Base-by-base conservation (phyloP, 1,140 invertebrate species). In the Lordiphosa stackelbergi region DNA sequence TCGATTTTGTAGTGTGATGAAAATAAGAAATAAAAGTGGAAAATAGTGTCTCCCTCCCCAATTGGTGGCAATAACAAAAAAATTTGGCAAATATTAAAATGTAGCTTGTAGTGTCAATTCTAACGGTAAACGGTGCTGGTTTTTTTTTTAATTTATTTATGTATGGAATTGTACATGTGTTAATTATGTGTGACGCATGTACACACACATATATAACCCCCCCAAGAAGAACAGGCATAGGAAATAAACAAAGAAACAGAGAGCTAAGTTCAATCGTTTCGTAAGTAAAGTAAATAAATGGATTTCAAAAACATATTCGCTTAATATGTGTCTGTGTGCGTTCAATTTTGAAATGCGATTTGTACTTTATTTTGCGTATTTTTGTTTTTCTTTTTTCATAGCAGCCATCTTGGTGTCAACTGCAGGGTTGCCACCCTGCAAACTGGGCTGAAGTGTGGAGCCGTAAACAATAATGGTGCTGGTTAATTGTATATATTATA, bases 1-100 rank as follows among this genome's bases (percentile, higher is more conserved):
- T 85, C 74, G 79, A 83, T 86, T 85, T 81, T 86, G 73, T 85
- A 85, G 85, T 86, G 85, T 12, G 5, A 55, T 60, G 51, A 36
- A 59, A 58, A 57, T 49, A 66, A 47, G 8, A 56, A 54, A 73
- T 47, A 34, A 54, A 57, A 70, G 61, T 54, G 34, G 38, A 61
- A 77, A 66, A 77, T 66, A 69, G 74, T 74, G 81, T 53, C 49
- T 65, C 70, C 59, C 56, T 62, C 68, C 68, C 59, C 56, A 73
- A 85, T 81, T 73, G 74, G 81, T 81, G 81, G 81, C 77, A 77
- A 35, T 68, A 35, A 13, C 47, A 47, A 61, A 47, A 61, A 45
- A 24, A 45, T 22, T n/a, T n/a, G n/a, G 11, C 11, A 41, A 9
- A 10, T n/a, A n/a, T 5, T 5, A 43, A 43, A 46, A 43, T 61